Evolutionary conservation across 2,113 vertebrate species (phyloP), one percentile per base, ranked within the genome.

Genomic region (Hylia prasina): DNA sequence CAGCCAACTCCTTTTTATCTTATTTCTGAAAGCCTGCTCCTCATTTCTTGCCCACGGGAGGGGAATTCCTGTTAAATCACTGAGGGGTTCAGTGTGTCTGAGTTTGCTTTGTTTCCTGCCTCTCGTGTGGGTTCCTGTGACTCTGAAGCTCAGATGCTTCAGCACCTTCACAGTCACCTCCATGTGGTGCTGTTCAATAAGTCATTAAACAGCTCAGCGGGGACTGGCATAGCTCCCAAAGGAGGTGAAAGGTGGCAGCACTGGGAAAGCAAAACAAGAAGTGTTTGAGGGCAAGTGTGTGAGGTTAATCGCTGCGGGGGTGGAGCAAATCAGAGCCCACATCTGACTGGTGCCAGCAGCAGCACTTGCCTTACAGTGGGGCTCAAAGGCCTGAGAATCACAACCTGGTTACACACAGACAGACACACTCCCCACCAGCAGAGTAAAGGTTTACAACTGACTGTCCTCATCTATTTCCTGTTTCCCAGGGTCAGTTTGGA

Each of bases 401-500:
- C 19, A n/a, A 31, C 22, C 27, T 19, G 1, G 0, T 82, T 71
- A 17, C 33, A 21, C 50, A 25, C 39, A 14, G 37, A 40, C 13
- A 50, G 21, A 48, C 2, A 0, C 18, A 31, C 21, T 48, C 31
- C 22, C n/a, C 40, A 14, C 2, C 0, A 23, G 22, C 15, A 37
- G n/a, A 87, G 20, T 19, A 30, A 57, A 27, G 31, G 7, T 51
- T 76, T 47, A 6, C 44, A 40, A 4, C 56, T 64, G 31, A 18
- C 66, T 85, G 33, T 88, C 45, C 35, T 66, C 2, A 1, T 93
- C 23, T 27, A 0, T 70, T 85, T 94, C 45, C 56, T 82, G 60
- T 94, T 72, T 87, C 53, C 50, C 92, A 98, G 98, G 96, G 97
- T 66, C 98, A 98, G 95, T 98, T 98, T 95, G 98, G 98, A 35